Evolutionary conservation across 2,888 invertebrate genomes (phyloP), one percentile per base, ranked within the genome.

Genomic region (Eumerus sabulonum): DNA sequence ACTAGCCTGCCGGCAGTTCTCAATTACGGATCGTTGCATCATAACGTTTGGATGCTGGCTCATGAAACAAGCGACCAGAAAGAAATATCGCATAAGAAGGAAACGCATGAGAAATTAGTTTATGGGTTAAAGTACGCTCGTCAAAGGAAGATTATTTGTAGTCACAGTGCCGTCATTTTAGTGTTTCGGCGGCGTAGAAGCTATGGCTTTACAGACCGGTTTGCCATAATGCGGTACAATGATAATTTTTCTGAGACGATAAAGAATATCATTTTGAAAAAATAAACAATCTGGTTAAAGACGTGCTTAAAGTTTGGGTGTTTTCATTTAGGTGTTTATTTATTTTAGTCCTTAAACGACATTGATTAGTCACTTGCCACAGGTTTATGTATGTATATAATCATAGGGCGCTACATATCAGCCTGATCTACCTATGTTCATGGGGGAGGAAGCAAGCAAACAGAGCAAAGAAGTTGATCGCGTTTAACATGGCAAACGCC

Each of bases 191-290:
- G 59, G 40, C 59, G 81, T 1, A 4, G 66, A 2, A 81, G 74
- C 9, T 83, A 81, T 0, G 81, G 83, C 1, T 84, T 84, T 14
- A 85, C 86, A 1, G 86, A 87, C 12, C 86, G 84, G 67, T 86
- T 86, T 82, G 35, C 84, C 9, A 56, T 85, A 1, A 85, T 85
- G 48, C 85, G 84, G 59, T 85, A 85, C 44, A 74, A 85, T 27
- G 77, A 76, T 1, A 1, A 42, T 0, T 36, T 84, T 19, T 85
- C 83, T 54, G 67, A 72, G n/a, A 63, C 68, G 0, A 64, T 76
- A 9, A 47, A n/a, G 42, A 53, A 40, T 14, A 53, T 35, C 11
- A 50, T 72, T 40, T 42, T 50, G 18, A 13, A 50, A 2, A 45
- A 59, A 38, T 54, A 53, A 57, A 70, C 7, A 40, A n/a, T 40